These are phyloP conservation scores for Choristoneura fumiferana DNA, from an alignment of 1,140 invertebrate species.

Conservation along the genomic window DNA sequence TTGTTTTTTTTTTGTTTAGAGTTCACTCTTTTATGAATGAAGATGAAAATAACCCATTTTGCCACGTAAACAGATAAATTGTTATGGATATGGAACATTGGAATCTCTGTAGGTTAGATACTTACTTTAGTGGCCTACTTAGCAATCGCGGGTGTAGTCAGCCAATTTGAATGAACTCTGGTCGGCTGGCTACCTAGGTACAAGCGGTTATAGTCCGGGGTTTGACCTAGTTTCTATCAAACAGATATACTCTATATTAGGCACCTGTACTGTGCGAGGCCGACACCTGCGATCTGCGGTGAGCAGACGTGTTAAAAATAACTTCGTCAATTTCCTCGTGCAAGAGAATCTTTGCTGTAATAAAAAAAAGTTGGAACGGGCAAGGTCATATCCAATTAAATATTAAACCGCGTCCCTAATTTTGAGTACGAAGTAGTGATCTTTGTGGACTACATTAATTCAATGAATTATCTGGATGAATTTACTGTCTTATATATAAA, in stretches of 20 bases:
- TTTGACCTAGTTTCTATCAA: constrained; percentile 19
- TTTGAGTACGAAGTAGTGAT: too few relatives aligned
- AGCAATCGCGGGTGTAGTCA: not conserved
- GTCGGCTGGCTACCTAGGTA: not conserved
- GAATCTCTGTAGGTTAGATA: not conserved
- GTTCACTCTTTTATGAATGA: not conserved
- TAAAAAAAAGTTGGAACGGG: too few relatives aligned
- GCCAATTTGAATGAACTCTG: constrained; percentile 1
- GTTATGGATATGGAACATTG: not conserved
- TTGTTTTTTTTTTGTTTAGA: constrained; percentile 5
- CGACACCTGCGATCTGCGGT: constrained; percentile 28
- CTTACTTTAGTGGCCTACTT: constrained; percentile 1
- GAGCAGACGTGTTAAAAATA: constrained; percentile 38
- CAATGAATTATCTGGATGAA: too few relatives aligned
- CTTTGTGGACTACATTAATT: too few relatives aligned
- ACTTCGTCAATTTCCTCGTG: constrained; percentile 30
- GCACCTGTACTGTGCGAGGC: constrained; percentile 26
- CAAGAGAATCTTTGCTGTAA: not conserved
- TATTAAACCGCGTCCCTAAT: too few relatives aligned
- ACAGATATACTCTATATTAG: constrained; percentile 32
- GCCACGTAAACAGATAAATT: not conserved
- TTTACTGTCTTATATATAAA: too few relatives aligned
- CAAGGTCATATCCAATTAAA: too few relatives aligned
- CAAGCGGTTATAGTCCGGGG: not conserved
- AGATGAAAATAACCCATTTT: not conserved